Conservation (phyloP, 2,797 vertebrate genomes). For the Aphelocoma californica region DNA sequence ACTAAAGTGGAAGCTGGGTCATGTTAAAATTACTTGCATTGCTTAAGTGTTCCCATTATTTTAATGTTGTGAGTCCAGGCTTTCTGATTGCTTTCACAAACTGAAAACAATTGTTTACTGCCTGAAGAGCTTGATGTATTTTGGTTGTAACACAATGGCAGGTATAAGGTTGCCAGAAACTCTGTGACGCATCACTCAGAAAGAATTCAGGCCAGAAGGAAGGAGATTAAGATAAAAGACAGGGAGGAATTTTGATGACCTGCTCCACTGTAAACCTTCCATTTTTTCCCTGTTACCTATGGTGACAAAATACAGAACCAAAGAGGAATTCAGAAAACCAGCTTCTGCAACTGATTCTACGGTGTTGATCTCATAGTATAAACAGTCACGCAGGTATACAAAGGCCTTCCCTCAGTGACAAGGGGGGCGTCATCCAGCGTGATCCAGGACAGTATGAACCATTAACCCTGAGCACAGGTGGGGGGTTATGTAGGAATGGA, state of each 20-base stretch:
- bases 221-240: conserved; percentile 9
- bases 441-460: background rate
- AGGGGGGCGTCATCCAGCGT: rapidly evolving
- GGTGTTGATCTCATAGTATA: rapidly evolving
- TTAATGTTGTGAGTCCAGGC: background rate
- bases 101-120: conserved; percentile 75
- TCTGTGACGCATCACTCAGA: background rate
- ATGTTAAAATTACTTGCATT: background rate
- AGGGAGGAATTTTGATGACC: background rate
- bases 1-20: background rate
- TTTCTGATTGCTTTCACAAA: conserved; percentile 75
- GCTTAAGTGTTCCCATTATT: background rate
- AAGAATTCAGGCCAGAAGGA: background rate
- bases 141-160: conserved; percentile 6
- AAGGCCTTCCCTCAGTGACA: background rate
- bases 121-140: conserved; percentile 38
- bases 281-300: background rate
- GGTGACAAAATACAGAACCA: conserved; percentile 11
- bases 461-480: background rate
- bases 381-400: background rate
- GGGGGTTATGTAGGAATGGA: background rate
- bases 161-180: conserved; percentile 26
- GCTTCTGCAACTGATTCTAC: background rate
- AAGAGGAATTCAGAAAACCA: background rate
- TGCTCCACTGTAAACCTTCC: background rate